These are phyloP conservation scores for Abrostola tripartita DNA, from an alignment of 2,888 invertebrate species.

Conservation along the genomic window DNA sequence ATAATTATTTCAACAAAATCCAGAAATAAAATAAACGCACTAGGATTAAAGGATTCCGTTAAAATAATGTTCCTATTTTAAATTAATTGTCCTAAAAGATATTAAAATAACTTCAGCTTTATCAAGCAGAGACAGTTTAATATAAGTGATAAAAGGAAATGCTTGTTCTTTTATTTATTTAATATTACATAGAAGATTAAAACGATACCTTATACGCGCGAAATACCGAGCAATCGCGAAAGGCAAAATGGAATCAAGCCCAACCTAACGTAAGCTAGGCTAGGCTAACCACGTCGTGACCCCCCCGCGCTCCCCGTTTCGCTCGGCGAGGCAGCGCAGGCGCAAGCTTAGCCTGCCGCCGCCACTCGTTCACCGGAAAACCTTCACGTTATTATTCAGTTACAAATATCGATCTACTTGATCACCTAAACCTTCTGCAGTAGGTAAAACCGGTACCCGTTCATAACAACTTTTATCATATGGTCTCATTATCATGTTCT, in stretches of 20 bases:
- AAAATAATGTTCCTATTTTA: too few relatives aligned
- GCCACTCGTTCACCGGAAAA: conserved; percentile 70
- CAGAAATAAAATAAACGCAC: too few relatives aligned
- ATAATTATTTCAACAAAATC: too few relatives aligned
- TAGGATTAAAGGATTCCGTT: too few relatives aligned
- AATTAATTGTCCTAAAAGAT: too few relatives aligned
- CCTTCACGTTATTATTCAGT: conserved; percentile 76
- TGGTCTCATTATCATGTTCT: conserved; percentile 16
- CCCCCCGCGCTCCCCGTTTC: conserved; percentile 56
- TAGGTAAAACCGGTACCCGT: conserved; percentile 42
- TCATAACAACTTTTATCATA: conserved; percentile 39
- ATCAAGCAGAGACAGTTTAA: too few relatives aligned
- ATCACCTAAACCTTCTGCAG: conserved; percentile 69
- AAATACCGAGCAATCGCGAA: conserved; percentile 65
- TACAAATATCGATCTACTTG: conserved; percentile 68
- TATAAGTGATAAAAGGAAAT: too few relatives aligned
- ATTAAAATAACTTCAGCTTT: too few relatives aligned
- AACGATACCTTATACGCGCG: conserved; percentile 39
- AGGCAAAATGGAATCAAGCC: conserved; percentile 70
- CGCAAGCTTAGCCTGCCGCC: conserved; percentile 62
- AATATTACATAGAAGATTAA: conserved; percentile 37
- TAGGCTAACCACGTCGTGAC: conserved; percentile 85
- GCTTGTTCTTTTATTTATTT: conserved; percentile 10
- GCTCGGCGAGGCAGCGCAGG: conserved; percentile 52
- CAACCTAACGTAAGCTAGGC: conserved; percentile 78